Base-by-base conservation (phyloP, 2,113 vertebrate species). In the Alouatta palliata region DNA sequence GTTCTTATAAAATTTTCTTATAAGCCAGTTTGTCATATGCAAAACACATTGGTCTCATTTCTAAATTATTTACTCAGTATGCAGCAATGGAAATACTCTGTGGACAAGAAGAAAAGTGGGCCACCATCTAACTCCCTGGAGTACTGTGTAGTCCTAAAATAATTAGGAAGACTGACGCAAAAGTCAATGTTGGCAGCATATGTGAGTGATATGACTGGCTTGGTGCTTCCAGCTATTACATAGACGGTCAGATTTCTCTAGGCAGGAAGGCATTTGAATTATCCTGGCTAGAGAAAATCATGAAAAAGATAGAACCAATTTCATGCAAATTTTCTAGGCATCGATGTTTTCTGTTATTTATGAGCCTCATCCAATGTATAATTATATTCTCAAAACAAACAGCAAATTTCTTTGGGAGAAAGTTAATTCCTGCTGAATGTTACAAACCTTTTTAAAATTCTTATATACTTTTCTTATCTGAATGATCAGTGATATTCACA, bases 371-470 rank as follows among this genome's bases (percentile, higher is more conserved):
- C 27, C 40, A 94, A 70, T 37, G 5, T 81, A 61, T 85, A 84
- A 54, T 94, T 86, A 66, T 87, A 68, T 79, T 84, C 71, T 77
- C 81, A 92, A 86, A 70, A 89, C 13, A 96, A 94, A 91, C 58
- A 93, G 32, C 54, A 73, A 35, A 95, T 77, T 20, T 87, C 10
- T 79, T 96, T 88, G 87, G 61, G 37, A 97, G 86, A 93, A 75
- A 64, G 3, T 7, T 66, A 82, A 91, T 91, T 95, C 10, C 49
- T 25, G 6, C 45, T 87, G 58, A 95, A 79, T 92, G 30, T 84
- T 35, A 87, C 43, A 52, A 81, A 81, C 8, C 21, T 79, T 76
- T 71, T 27, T 3, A 16, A 77, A 35, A 70, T 7, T 68, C 75
- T 95, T 68, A 37, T 61, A 45, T 30, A 35, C 19, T 90, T 97